Evolutionary conservation across 1,140 invertebrate genomes (phyloP).

Genomic region (Nixonia krombeini): DNA sequence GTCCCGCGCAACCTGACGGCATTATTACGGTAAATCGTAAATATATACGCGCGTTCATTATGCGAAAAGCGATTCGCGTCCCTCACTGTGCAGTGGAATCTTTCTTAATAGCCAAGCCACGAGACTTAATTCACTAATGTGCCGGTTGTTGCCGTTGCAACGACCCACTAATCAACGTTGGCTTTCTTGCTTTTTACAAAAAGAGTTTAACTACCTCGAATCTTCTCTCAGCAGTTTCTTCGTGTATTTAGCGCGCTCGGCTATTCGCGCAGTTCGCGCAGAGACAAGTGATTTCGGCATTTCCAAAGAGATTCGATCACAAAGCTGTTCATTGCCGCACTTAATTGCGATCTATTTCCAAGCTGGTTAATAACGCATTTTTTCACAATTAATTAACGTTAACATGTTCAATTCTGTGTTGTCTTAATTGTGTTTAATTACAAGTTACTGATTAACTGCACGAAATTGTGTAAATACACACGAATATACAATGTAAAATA

Average conservation of each 20-base stretch:
- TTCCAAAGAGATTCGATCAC: conserved; percentile 15
- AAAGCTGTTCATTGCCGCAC: too few relatives aligned
- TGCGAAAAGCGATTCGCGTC: conserved; percentile 13
- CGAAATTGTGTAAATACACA: too few relatives aligned
- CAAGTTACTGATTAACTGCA: too few relatives aligned
- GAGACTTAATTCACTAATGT: conserved; percentile 29
- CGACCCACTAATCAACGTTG: conserved; percentile 19
- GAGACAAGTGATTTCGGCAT: conserved; percentile 8
- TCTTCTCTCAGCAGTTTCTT: too few relatives aligned
- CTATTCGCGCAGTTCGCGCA: neutral
- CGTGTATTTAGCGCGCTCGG: conserved; percentile 11
- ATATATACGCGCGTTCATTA: conserved; percentile 28
- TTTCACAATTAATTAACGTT: too few relatives aligned
- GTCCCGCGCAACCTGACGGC: too few relatives aligned
- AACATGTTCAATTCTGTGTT: too few relatives aligned
- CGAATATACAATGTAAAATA: too few relatives aligned
- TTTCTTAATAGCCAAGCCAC: conserved; percentile 24
- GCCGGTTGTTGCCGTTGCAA: conserved; percentile 29
- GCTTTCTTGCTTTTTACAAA: conserved; percentile 6
- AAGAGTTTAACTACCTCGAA: too few relatives aligned
- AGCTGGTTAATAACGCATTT: too few relatives aligned
- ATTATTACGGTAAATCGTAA: conserved; percentile 47
- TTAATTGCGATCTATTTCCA: too few relatives aligned
- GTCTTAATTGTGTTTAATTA: too few relatives aligned
- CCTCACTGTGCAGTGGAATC: conserved; percentile 18